Percentiles rank a stretch among this genome's conserved stretches.
Evolutionary conservation across 1,140 invertebrate genomes (phyloP).

Genomic region (Bicyclus anynana): DNA sequence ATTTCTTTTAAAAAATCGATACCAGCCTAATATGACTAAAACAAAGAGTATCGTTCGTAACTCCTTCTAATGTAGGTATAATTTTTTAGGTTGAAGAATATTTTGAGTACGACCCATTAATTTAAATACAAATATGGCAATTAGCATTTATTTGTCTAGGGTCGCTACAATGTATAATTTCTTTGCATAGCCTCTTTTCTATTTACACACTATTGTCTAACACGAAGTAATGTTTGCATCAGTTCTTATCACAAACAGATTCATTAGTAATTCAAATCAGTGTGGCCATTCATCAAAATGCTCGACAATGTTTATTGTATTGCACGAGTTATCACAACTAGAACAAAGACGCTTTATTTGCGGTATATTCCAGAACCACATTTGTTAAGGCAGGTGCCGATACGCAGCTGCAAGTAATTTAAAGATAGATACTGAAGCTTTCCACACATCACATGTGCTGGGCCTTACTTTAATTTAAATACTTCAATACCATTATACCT

Average conservation of each 20-base stretch:
- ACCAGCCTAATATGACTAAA: too few relatives aligned
- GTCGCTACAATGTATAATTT: neutral
- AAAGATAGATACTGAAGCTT: neutral
- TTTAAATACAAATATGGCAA: too few relatives aligned
- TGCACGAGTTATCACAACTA: conserved; percentile 14
- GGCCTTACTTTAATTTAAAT: too few relatives aligned
- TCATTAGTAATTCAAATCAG: conserved; percentile 21
- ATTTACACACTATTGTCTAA: neutral
- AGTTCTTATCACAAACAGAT: conserved; percentile 6
- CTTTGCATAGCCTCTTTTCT: neutral
- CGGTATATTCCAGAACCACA: conserved; percentile 2
- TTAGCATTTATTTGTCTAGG: neutral
- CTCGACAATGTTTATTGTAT: conserved; percentile 22
- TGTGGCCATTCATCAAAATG: conserved; percentile 21
- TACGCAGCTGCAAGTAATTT: neutral
- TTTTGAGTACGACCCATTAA: too few relatives aligned
- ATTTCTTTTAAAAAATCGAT: too few relatives aligned
- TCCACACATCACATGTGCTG: neutral
- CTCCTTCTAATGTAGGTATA: too few relatives aligned
- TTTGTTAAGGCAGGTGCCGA: conserved; percentile 10
- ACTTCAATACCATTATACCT: too few relatives aligned
- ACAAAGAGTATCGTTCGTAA: too few relatives aligned
- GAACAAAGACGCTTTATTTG: conserved; percentile 14
- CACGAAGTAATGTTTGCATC: neutral
- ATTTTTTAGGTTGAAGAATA: too few relatives aligned